A percentile compares a stretch with the other conserved stretches of the same genome.
These are phyloP conservation scores for Campylorhamphus procurvoides DNA, from an alignment of 2,113 vertebrate species.

Conservation along the genomic window DNA sequence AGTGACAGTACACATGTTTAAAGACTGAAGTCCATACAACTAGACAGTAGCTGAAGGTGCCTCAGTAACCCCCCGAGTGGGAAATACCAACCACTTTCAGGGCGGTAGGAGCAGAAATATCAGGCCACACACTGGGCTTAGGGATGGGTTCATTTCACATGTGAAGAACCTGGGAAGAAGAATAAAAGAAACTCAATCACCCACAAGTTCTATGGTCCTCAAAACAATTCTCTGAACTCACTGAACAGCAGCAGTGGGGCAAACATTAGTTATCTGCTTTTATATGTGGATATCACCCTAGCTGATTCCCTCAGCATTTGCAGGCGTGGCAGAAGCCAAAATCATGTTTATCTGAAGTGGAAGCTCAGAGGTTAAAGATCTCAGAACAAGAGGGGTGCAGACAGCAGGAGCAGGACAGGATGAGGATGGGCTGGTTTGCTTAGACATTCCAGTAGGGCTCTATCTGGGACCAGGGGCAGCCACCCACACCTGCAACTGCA, in stretches of 20 bases:
- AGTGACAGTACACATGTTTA: not conserved
- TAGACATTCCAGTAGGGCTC: not conserved
- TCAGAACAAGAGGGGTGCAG: not conserved
- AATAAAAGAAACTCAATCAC: not conserved
- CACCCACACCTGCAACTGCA: not conserved
- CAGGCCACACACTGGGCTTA: not conserved
- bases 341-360: not conserved
- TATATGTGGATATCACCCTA: not conserved
- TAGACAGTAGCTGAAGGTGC: not conserved
- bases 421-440: not conserved
- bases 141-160: not conserved
- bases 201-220: not conserved
- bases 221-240: not conserved
- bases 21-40: not conserved
- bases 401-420: not conserved
- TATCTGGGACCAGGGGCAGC: not conserved
- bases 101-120: not conserved
- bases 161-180: not conserved
- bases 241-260: not conserved
- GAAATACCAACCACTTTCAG: not conserved
- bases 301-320: not conserved
- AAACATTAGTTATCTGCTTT: not conserved
- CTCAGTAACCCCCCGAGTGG: not conserved
- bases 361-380: not conserved
- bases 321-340: not conserved